These are phyloP conservation scores for Unio pictorum DNA, from an alignment of 2,888 invertebrate genomes.

Conservation along the genomic window DNA sequence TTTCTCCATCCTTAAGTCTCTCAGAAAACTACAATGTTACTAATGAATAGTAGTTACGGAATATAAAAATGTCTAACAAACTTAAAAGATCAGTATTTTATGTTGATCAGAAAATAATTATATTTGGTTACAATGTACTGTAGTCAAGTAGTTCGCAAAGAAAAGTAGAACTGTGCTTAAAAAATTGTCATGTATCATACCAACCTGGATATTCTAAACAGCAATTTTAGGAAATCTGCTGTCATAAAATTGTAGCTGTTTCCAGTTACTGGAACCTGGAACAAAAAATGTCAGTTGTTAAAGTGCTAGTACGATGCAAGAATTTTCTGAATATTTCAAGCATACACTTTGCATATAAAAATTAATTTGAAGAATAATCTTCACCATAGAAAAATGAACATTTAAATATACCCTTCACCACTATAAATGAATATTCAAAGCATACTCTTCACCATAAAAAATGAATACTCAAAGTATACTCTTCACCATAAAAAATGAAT, in stretches of 20 bases:
- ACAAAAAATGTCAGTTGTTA: neutral
- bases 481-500: too few relatives aligned
- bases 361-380: neutral
- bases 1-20: too few relatives aligned
- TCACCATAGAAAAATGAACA: neutral
- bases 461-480: neutral
- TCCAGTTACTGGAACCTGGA: conserved; percentile 23
- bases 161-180: too few relatives aligned
- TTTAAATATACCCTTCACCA: too few relatives aligned
- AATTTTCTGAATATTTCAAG: neutral
- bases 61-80: neutral
- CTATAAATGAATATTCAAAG: neutral
- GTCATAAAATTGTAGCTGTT: conserved; percentile 59
- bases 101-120: neutral
- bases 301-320: neutral
- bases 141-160: too few relatives aligned
- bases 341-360: neutral
- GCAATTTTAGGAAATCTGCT: conserved; percentile 59
- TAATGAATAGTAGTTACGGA: neutral
- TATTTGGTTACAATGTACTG: neutral
- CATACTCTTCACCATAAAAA: neutral
- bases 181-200: conserved; percentile 2
- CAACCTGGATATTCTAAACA: conserved; percentile 66
- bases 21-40: too few relatives aligned
- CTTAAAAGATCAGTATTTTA: neutral